Percentiles rank a stretch among this genome's conserved stretches.
Evolutionary conservation across 2,888 invertebrate species (phyloP).

Genomic region (Sminthurinus aureus): DNA sequence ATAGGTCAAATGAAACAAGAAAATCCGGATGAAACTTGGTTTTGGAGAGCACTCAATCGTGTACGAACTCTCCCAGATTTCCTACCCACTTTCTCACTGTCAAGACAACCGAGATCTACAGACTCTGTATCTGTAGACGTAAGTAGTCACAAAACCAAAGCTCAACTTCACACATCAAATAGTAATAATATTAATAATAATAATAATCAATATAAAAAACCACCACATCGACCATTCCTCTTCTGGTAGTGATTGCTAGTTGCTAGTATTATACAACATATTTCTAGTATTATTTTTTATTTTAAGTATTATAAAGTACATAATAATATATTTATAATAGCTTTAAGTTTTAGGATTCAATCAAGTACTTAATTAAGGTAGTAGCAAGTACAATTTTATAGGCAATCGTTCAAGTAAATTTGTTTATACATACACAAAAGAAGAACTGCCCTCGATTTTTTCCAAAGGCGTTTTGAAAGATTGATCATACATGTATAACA

Average conservation of each 20-base stretch:
- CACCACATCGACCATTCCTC: conserved; percentile 19
- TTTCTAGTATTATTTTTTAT: too few species aligned
- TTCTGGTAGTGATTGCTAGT: conserved; percentile 27
- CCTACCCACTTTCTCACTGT: conserved; percentile 15
- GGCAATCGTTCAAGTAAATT: not conserved
- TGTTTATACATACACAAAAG: not conserved
- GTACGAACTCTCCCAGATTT: conserved; percentile 41
- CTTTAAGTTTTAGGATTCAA: too few species aligned
- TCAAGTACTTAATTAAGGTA: not conserved
- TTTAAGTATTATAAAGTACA: too few species aligned
- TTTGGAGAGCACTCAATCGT: conserved; percentile 47
- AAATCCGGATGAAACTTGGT: conserved; percentile 50
- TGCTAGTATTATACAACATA: not conserved
- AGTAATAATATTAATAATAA: conserved; percentile 10
- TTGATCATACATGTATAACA: too few species aligned
- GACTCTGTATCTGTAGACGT: not conserved
- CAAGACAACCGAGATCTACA: conserved; percentile 16
- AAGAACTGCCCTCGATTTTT: too few species aligned
- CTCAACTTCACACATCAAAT: not conserved
- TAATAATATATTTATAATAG: too few species aligned
- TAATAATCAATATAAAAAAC: not conserved
- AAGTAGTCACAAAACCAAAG: not conserved
- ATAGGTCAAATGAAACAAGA: conserved; percentile 39
- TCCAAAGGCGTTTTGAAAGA: too few species aligned
- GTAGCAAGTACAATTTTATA: not conserved